Base-by-base conservation (phyloP, 2,797 vertebrate genomes). In the Adelosebastes latens region DNA sequence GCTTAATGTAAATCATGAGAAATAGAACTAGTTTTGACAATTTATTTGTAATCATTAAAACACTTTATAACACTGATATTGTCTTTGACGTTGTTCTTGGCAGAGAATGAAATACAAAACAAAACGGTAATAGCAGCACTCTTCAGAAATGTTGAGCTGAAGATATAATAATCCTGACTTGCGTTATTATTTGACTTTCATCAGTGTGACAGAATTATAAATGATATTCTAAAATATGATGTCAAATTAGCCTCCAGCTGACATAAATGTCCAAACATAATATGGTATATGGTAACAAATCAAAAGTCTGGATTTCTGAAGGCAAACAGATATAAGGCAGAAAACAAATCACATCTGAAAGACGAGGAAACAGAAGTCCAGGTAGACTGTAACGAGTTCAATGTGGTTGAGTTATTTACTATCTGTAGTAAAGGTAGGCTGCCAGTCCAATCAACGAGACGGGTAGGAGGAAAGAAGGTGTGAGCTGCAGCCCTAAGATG, bases 401-500 rank as follows among this genome's bases (percentile, higher is more conserved):
- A 49, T 2, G 14, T 39, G 34, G 46, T 65, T 24, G 22, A 18
- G 70, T 34, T 42, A 5, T 56, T 60, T 24, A 31, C 65, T 92
- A 96, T 58, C 70, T 95, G 6, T 99, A 99, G 91, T 99, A 99
- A 73, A 99, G 93, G 85, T 95, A 95, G 81, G 97, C 95, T 75
- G 98, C 98, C 12, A 97, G 82, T 80, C 95, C 96, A 0, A 97
- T 96, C 94, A 98, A 94, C 1, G 82, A 55, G 1, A 96, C 89
- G 0, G 98, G 95, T 18, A 98, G 1, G 1, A 97, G 95, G 91
- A 98, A 99, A 73, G 96, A 87, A 7, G 94, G 87, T 0, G 97
- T 97, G 79, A 99, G 96, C 94, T 97, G 97, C 69, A 99, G 91
- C 72, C 93, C 94, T 77, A 99, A 94, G 14, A 97, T 73, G n/a